Percentiles rank a stretch among this genome's conserved stretches.
These are phyloP conservation scores for Crocodylus rhombifer DNA, from an alignment of 2,797 vertebrate species.

Conservation along the genomic window DNA sequence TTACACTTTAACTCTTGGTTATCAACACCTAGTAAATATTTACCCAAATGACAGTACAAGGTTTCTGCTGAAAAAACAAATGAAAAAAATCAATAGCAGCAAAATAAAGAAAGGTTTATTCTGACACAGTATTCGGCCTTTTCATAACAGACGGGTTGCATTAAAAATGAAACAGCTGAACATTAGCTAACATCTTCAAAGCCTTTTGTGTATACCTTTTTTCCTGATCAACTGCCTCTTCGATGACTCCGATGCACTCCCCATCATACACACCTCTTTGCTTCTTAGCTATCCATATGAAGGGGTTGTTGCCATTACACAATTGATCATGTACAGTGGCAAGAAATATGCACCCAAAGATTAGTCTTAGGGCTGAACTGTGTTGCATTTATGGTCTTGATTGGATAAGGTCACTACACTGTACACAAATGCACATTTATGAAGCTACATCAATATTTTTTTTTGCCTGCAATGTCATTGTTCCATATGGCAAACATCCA, in stretches of 20 bases:
- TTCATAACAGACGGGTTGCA: background rate
- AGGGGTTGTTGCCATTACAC: background rate
- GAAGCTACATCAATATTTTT: background rate
- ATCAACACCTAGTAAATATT: constrained; percentile 65
- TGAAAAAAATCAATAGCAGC: background rate
- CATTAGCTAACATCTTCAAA: background rate
- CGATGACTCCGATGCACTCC: background rate
- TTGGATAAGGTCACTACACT: accelerated
- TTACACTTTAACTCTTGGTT: constrained; percentile 75
- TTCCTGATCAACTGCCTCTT: background rate
- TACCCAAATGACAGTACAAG: constrained; percentile 71
- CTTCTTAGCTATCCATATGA: background rate
- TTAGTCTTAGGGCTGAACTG: background rate
- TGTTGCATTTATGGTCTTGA: background rate
- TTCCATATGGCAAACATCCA: background rate
- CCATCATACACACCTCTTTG: background rate
- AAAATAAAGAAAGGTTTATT: background rate
- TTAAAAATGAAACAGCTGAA: background rate
- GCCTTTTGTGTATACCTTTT: background rate
- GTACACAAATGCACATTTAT: accelerated
- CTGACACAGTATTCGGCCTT: background rate
- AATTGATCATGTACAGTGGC: accelerated
- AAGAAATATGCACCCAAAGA: background rate
- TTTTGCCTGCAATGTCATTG: background rate
- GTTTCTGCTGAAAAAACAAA: constrained; percentile 59